Base-by-base conservation (phyloP, 1,140 invertebrate genomes). In the Myzus persicae region DNA sequence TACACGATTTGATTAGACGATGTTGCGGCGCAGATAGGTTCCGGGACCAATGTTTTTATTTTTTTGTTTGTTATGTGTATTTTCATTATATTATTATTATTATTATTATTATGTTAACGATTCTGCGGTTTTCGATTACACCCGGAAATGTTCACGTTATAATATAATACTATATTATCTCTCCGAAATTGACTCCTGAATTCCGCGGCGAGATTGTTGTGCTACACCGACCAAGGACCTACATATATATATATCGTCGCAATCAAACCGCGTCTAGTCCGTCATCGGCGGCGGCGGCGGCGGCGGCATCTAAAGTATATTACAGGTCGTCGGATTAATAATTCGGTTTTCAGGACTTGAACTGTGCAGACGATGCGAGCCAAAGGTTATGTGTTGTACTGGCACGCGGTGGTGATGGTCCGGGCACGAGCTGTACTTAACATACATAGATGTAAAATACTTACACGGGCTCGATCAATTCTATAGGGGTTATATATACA, bases 131-230 rank as follows among this genome's bases (percentile, higher is more conserved):
- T 93, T 93, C 46, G 46, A 84, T 85, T 54, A 42, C n/a, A 48
- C 42, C 54, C 89, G 89, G 51, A 90, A 90, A 90, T 14, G 88
- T 31, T 31, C 44, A 88, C 46, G 18, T 18, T 6, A 51, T 6
- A 51, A 18, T 54, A 51, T 5, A 1, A 9, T 26, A 87, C 26
- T 7, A n/a, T 46, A 87, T 44, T 18, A 76, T 76, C 6, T 44
- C 24, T 81, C 20, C 44, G 2, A 93, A 54, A 93, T 93, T 54
- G 91, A 93, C 91, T 93, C 85, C 91, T 93, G 91, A 93, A 85
- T 93, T 93, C 91, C 91, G 91, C 91, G 81, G 91, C 91, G 44
- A 81, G 91, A 84, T 84, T 82, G 81, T 84, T 82, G 90, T 91
- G 36, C 38, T 26, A 0, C 11, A 7, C 11, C 7, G 44, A 44